Evolutionary conservation across 23 tunicate species (phyloP).

Genomic region (Phallusia fumigata): DNA sequence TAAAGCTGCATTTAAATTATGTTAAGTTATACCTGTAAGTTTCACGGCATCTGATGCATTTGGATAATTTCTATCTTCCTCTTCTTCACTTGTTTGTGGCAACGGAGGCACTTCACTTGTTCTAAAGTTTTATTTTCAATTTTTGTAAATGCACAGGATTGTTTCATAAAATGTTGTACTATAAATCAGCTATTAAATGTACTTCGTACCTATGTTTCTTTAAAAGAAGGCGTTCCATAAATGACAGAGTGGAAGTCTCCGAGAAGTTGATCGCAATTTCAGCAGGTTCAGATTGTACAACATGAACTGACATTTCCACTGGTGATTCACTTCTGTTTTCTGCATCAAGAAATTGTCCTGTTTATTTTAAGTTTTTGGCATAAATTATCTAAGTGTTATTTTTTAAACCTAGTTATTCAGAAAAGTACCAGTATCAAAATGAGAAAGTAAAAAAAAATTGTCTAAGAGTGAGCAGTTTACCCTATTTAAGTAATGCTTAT

Average conservation of each 20-base stretch:
- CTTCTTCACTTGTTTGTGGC: conserved; percentile 21
- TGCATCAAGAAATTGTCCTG: not conserved
- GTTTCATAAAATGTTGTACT: too few species aligned
- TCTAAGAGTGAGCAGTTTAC: too few species aligned
- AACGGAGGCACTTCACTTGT: conserved; percentile 69
- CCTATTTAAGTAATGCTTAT: too few species aligned
- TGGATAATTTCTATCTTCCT: not conserved
- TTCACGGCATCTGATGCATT: not conserved
- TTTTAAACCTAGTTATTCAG: too few species aligned
- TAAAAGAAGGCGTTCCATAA: conserved; percentile 61
- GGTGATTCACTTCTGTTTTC: not conserved
- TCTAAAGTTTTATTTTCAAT: too few species aligned
- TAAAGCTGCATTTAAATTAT: too few species aligned
- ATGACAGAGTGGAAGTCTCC: conserved; percentile 61
- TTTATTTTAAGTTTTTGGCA: too few species aligned
- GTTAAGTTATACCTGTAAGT: not conserved
- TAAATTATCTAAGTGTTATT: too few species aligned
- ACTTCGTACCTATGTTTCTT: conserved; percentile 59
- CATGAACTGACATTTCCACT: conserved; percentile 77
- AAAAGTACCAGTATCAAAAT: too few species aligned
- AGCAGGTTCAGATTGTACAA: conserved; percentile 77
- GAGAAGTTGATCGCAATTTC: conserved; percentile 63
- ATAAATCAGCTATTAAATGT: too few species aligned
- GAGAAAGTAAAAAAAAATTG: too few species aligned
- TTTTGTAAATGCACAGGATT: too few species aligned